Evolutionary conservation across 1,140 invertebrate species (phyloP).

Genomic region (Venustaconcha ellipsiformis): DNA sequence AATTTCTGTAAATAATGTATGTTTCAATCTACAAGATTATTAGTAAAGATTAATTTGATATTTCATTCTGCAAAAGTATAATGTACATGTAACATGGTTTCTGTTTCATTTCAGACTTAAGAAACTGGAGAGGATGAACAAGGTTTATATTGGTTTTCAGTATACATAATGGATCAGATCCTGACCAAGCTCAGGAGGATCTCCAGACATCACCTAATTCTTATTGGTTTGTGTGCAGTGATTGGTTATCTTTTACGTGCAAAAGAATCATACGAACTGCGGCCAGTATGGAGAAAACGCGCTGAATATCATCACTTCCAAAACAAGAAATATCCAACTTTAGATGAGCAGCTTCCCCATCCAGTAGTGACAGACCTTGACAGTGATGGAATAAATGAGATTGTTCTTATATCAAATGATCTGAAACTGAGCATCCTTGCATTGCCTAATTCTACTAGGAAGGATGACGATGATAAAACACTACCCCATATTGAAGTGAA

Average conservation of each 20-base stretch:
- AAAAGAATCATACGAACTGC: slow-evolving; percentile 48
- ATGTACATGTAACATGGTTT: too few relatives aligned
- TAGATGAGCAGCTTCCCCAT: slow-evolving; percentile 43
- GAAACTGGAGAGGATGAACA: too few relatives aligned
- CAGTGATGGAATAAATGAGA: slow-evolving; percentile 59
- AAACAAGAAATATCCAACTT: slow-evolving; percentile 50
- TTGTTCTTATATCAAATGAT: slow-evolving; percentile 54
- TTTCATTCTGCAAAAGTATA: too few relatives aligned
- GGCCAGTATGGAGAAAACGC: slow-evolving; percentile 55
- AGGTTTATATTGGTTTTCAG: too few relatives aligned
- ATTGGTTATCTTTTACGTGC: slow-evolving; percentile 55
- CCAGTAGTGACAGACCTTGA: slow-evolving; percentile 59
- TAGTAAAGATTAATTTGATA: too few relatives aligned
- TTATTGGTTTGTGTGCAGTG: slow-evolving; percentile 43
- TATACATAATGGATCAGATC: too few relatives aligned
- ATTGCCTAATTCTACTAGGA: slow-evolving; percentile 29
- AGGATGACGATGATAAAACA: slow-evolving; percentile 39
- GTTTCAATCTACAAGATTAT: too few relatives aligned
- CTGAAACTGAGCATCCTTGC: slow-evolving; percentile 47
- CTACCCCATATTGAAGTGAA: slow-evolving; percentile 55
- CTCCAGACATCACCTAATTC: slow-evolving; percentile 26
- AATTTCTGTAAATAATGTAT: too few relatives aligned
- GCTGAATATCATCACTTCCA: slow-evolving; percentile 45
- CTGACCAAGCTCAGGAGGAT: slow-evolving; percentile 15
- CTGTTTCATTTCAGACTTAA: too few relatives aligned